Conservation (phyloP, 2,888 invertebrate species). For the Tipula lateralis region DNA sequence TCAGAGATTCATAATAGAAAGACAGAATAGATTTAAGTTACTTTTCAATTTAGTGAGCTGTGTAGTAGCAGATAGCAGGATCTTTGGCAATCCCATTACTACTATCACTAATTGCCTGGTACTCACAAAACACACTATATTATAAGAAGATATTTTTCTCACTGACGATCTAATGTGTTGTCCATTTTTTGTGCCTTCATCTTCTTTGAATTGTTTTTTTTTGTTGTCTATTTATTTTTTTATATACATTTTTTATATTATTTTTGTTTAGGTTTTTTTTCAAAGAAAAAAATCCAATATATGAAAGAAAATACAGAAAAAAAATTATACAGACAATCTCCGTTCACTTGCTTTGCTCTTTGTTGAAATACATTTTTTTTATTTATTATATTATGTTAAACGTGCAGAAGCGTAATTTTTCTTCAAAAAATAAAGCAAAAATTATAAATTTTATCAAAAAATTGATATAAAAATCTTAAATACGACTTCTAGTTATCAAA, state of each 20-base stretch:
- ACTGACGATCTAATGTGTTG: not conserved
- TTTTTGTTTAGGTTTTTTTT: constrained; percentile 15
- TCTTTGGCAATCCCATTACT: no score
- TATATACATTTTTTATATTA: constrained; percentile 5
- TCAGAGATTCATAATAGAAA: no score
- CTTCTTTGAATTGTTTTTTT: constrained; percentile 19
- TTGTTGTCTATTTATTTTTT: constrained; percentile 21
- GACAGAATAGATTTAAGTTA: no score
- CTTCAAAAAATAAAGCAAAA: not conserved
- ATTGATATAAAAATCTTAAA: not conserved
- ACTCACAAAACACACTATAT: no score
- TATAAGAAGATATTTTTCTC: no score
- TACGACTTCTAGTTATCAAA: not conserved
- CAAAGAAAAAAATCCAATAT: not conserved
- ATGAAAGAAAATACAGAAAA: not conserved
- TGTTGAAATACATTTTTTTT: not conserved
- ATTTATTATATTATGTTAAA: not conserved
- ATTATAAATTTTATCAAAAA: not conserved
- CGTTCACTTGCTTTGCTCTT: constrained; percentile 19
- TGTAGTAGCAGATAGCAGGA: no score
- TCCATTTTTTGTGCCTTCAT: not conserved
- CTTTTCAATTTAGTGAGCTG: no score
- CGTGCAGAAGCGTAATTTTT: not conserved
- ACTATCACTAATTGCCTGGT: no score
- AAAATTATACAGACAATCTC: not conserved